Evolutionary conservation across 2,888 invertebrate species (phyloP), one percentile per base, ranked within the genome.

Genomic region (Melinaea marsaeus): DNA sequence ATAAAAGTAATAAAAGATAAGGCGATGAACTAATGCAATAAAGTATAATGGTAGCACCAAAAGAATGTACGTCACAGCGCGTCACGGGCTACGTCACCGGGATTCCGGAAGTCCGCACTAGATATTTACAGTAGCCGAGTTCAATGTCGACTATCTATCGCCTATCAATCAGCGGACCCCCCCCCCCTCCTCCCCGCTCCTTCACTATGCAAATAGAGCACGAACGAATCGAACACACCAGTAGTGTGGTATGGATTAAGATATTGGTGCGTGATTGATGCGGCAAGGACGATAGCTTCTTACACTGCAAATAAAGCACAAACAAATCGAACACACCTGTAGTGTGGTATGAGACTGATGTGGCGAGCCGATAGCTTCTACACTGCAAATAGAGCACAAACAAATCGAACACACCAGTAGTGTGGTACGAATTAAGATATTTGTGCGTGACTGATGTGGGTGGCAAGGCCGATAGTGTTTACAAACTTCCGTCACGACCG

Each of bases 61-160:
- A 86, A 85, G 81, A 82, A 83, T 83, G 83, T 80, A 83, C 85
- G 86, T 85, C 86, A 85, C 70, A 73, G 68, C 73, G 79, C 85
- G 86, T 84, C 85, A 84, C 80, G 73, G 79, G 72, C 80, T 78
- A 86, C 89, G 89, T 88, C 89, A 89, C 86, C 76, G 79, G 74
- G 51, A 51, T 32, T 51, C 51, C 87, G 88, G 90, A 89, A 86
- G 88, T 87, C 83, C 85, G 84, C 79, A 78, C 78, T 85, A 85
- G 85, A 86, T 88, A 83, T 85, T 84, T 84, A 83, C 77, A 78
- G 81, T 76, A 75, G 79, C 75, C 75, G 76, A 84, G 89, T 89
- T 90, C 90, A 90, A 90, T 90, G 90, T 89, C 89, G 86, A 76
- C 80, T 81, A 87, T 88, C 90, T 88, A 89, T 90, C 83, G 90